Evolutionary conservation across 2,888 invertebrate genomes (phyloP).

Genomic region (Lasioglossum pauxillum): DNA sequence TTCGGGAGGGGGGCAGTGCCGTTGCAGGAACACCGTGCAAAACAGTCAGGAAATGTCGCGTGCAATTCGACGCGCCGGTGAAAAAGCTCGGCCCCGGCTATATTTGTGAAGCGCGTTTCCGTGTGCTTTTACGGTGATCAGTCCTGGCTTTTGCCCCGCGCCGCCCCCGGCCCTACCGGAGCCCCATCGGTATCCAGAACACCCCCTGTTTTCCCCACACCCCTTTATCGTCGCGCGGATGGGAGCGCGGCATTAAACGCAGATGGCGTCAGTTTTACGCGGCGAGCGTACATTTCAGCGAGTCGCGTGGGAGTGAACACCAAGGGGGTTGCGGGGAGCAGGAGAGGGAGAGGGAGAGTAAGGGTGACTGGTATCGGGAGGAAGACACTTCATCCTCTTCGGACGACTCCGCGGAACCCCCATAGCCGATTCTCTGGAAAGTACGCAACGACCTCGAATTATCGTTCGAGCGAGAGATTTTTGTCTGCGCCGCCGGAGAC

Average conservation of each 20-base stretch:
- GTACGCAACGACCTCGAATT: slow-evolving; percentile 61
- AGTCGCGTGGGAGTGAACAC: slow-evolving; percentile 48
- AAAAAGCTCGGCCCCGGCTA: slow-evolving; percentile 61
- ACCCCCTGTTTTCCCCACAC: slow-evolving; percentile 29
- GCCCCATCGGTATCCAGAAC: slow-evolving; percentile 44
- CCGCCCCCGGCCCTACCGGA: neutral
- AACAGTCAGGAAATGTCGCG: slow-evolving; percentile 70
- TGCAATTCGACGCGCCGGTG: slow-evolving; percentile 70
- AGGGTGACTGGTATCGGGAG: slow-evolving; percentile 18
- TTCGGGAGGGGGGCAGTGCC: slow-evolving; percentile 33
- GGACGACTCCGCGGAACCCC: slow-evolving; percentile 8
- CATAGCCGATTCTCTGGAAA: slow-evolving; percentile 36
- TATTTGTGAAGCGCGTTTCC: slow-evolving; percentile 74
- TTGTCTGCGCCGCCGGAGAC: slow-evolving; percentile 49
- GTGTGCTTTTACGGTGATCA: slow-evolving; percentile 77
- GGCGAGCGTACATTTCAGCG: slow-evolving; percentile 53
- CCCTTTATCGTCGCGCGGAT: slow-evolving; percentile 21
- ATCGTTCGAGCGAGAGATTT: slow-evolving; percentile 66
- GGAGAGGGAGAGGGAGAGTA: neutral
- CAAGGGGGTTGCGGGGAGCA: neutral
- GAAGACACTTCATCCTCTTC: slow-evolving; percentile 32
- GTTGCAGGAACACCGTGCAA: slow-evolving; percentile 46
- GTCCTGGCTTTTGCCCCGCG: slow-evolving; percentile 64
- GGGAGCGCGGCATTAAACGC: slow-evolving; percentile 68
- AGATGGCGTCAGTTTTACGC: slow-evolving; percentile 70